Evolutionary conservation across 2,113 vertebrate species (phyloP).

Genomic region (Gyps fulvus): DNA sequence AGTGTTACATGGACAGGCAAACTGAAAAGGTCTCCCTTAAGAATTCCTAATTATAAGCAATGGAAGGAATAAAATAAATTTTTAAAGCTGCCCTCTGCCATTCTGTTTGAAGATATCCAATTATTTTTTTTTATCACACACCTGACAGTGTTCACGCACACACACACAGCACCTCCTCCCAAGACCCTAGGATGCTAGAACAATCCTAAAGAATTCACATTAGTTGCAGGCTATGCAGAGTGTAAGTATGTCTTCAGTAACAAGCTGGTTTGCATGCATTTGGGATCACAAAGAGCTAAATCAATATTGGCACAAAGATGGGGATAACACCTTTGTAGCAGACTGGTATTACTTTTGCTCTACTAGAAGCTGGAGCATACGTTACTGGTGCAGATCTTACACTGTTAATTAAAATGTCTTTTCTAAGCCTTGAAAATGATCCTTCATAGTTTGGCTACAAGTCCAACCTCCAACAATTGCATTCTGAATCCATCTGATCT

Average conservation of each 20-base stretch:
- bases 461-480: background rate
- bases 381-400: background rate
- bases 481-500: background rate
- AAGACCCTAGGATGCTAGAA: background rate
- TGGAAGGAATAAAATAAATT: slow-evolving; percentile 48
- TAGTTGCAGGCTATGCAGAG: background rate
- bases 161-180: background rate
- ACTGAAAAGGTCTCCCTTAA: slow-evolving; percentile 16
- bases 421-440: background rate
- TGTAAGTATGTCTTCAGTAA: background rate
- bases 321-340: background rate
- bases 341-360: background rate
- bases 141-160: background rate
- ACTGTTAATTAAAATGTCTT: background rate
- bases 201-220: background rate
- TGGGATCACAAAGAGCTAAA: background rate
- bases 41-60: slow-evolving; percentile 50
- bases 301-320: background rate
- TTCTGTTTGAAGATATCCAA: slow-evolving; percentile 24
- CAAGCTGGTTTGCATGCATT: background rate
- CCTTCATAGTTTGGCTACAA: background rate
- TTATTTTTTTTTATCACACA: slow-evolving; percentile 22
- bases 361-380: background rate
- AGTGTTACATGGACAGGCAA: background rate
- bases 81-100: slow-evolving; percentile 42